These are phyloP conservation scores for Scaptomyza caliginosa DNA, from an alignment of 2,888 invertebrate genomes.

Conservation along the genomic window DNA sequence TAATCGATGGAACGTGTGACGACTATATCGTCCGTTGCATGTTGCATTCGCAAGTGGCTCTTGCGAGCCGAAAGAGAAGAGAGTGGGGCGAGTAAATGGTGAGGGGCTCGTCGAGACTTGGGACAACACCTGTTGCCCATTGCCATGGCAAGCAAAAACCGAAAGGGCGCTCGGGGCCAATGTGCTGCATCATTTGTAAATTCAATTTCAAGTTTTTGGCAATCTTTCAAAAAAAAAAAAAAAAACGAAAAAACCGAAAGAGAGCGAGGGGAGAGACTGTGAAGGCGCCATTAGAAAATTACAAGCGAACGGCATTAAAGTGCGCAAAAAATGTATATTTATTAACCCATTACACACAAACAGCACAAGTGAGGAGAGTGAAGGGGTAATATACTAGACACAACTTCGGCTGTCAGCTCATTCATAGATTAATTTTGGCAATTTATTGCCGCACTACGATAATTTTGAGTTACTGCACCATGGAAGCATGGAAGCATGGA, in stretches of 20 bases:
- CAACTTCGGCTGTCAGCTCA: slow-evolving; percentile 62
- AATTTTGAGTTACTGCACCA: slow-evolving; percentile 70
- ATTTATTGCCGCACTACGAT: slow-evolving; percentile 67
- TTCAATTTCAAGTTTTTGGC: slow-evolving; percentile 79
- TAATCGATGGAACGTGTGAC: slow-evolving; percentile 76
- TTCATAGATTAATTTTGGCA: slow-evolving; percentile 79
- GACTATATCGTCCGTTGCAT: slow-evolving; percentile 25
- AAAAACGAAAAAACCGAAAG: too few relatives aligned
- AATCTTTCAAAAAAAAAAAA: slow-evolving; percentile 55
- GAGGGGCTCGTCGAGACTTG: slow-evolving; percentile 4
- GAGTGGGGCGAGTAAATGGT: not conserved
- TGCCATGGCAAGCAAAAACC: slow-evolving; percentile 38
- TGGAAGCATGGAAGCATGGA: slow-evolving; percentile 31
- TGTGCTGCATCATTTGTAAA: slow-evolving; percentile 70
- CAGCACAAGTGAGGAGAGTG: not conserved
- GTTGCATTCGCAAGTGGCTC: slow-evolving; percentile 42
- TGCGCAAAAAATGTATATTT: slow-evolving; percentile 65
- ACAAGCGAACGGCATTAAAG: slow-evolving; percentile 69
- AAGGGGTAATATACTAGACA: not conserved
- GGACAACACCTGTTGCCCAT: slow-evolving; percentile 61
- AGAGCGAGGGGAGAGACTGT: slow-evolving; percentile 33
- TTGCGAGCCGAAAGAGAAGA: not conserved
- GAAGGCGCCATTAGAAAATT: slow-evolving; percentile 59
- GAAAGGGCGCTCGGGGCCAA: slow-evolving; percentile 48
- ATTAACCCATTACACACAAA: slow-evolving; percentile 63